Evolutionary conservation across 2,888 invertebrate genomes (phyloP), one percentile per base, ranked within the genome.

Genomic region (Thymelicus acteon): DNA sequence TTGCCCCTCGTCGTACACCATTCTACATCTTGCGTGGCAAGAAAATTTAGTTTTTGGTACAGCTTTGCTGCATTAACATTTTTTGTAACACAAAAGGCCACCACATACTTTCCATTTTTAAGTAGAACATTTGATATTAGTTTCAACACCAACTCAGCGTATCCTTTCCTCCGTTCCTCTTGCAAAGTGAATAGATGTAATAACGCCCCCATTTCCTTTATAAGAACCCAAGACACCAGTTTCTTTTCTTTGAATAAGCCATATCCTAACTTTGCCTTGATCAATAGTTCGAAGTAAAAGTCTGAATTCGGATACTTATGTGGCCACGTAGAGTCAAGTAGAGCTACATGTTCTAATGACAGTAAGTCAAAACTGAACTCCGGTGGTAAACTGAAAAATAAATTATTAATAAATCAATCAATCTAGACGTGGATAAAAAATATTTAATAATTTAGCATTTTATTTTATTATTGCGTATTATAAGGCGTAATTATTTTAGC

Each of bases 241-340:
- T 78, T 67, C 7, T 73, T 19, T 10, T 75, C 61, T 31, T 76
- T 74, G 66, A 75, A 82, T 12, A 81, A 61, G 4, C 80, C 80
- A 60, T 75, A 80, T 7, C 79, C 79, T 15, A 72, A 48, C n/a
- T 78, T 73, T 6, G 75, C 72, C 62, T 73, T 68, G 7, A 77
- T 75, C 2, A 81, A 58, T 2, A 76, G 37, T n/a, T 74, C 52
- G 65, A 79, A 78, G 60, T 76, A 74, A 74, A 76, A 75, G 13
- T 68, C 54, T 0, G 78, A 77, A 7, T 74, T 75, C 0, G 79
- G 75, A 64, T 82, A 85, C 40, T 80, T 79, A 58, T 86, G 86
- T 2, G 87, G 85, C 90, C 89, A 90, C 0, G 75, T 78, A 0
- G 79, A 75, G 72, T 90, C 78, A 0, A 88, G 73, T 3, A 85